Conservation (phyloP, 2,113 vertebrate species). For the Sisor rabdophorus region DNA sequence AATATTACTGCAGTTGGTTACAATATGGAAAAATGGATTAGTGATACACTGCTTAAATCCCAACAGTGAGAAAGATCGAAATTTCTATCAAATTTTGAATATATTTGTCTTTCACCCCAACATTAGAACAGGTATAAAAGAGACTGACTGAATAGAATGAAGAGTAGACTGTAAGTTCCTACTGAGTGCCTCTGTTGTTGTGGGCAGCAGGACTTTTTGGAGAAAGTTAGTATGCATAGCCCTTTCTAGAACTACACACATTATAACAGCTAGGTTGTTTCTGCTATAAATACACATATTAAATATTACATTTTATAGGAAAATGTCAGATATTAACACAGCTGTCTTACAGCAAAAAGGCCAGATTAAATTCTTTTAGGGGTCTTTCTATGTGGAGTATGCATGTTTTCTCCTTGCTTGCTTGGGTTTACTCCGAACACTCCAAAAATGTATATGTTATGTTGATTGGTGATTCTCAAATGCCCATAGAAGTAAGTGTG, state of each 20-base stretch:
- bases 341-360: too few relatives aligned
- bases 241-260: not conserved
- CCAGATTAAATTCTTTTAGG: too few relatives aligned
- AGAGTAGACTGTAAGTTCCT: not conserved
- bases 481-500: too few relatives aligned
- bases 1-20: not conserved
- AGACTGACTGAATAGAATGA: not conserved
- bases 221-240: not conserved
- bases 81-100: too few relatives aligned
- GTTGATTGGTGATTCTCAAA: too few relatives aligned
- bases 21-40: not conserved
- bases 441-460: too few relatives aligned
- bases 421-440: too few relatives aligned
- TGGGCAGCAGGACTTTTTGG: slow-evolving; percentile 9
- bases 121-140: not conserved
- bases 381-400: too few relatives aligned
- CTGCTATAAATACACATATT: not conserved
- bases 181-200: slow-evolving; percentile 13
- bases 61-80: not conserved
- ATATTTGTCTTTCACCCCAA: not conserved
- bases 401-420: too few relatives aligned
- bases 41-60: not conserved
- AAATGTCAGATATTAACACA: too few relatives aligned
- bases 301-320: too few relatives aligned
- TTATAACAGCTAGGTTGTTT: not conserved